These are phyloP conservation scores for Anhinga anhinga DNA, from an alignment of 2,113 vertebrate species.

Conservation along the genomic window DNA sequence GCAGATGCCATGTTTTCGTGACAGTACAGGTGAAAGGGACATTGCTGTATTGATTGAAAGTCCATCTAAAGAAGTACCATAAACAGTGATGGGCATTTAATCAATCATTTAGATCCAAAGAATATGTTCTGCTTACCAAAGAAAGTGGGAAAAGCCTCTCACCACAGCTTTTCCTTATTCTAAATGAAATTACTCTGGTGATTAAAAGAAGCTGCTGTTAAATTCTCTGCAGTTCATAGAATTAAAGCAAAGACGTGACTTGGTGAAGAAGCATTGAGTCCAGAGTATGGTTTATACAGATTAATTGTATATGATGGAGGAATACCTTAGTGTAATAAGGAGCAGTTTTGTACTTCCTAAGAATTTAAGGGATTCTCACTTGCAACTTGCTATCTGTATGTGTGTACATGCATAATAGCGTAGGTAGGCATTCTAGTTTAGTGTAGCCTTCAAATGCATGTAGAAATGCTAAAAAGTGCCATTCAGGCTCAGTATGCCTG, in stretches of 20 bases:
- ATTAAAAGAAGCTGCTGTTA: not conserved
- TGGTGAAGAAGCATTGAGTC: not conserved
- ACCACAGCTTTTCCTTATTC: not conserved
- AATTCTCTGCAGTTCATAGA: not conserved
- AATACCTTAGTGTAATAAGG: not conserved
- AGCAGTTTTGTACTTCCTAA: not conserved
- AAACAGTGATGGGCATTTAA: not conserved
- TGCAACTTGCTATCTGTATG: not conserved
- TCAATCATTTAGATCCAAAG: not conserved
- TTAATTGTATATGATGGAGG: not conserved
- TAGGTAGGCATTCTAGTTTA: not conserved
- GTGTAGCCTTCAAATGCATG: not conserved
- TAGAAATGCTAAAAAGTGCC: not conserved
- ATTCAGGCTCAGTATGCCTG: not conserved
- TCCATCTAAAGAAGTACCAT: not conserved
- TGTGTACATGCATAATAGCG: not conserved
- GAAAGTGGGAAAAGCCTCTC: not conserved
- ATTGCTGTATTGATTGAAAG: conserved; percentile 3
- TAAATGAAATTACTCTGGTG: not conserved
- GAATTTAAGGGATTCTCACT: not conserved
- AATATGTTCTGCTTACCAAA: not conserved
- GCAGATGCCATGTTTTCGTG: not conserved
- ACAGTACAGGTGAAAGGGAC: not conserved
- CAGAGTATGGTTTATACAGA: not conserved
- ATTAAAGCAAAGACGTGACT: not conserved